These are phyloP conservation scores for Teleiodes luculella DNA, from an alignment of 2,888 invertebrate species.

Conservation along the genomic window DNA sequence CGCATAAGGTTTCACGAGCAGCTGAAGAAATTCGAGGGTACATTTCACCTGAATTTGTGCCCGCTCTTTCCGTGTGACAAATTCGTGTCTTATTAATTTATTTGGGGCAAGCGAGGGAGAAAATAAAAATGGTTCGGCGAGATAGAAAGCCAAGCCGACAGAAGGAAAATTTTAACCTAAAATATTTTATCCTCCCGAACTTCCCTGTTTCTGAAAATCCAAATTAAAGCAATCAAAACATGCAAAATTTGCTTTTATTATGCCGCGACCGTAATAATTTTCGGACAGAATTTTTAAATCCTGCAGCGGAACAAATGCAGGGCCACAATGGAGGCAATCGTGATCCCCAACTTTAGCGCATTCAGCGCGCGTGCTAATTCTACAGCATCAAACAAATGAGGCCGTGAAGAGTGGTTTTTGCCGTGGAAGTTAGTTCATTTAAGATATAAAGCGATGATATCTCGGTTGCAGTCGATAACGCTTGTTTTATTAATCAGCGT, in stretches of 20 bases:
- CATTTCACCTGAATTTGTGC: constrained; percentile 51
- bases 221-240: background rate
- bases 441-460: constrained; percentile 49
- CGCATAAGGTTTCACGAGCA: constrained; percentile 38
- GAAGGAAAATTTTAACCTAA: background rate
- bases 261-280: background rate
- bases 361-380: constrained; percentile 20
- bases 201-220: background rate
- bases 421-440: constrained; percentile 47
- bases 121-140: constrained; percentile 2
- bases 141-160: background rate
- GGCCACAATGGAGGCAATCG: background rate
- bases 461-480: constrained; percentile 57
- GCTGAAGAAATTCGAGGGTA: constrained; percentile 44
- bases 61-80: constrained; percentile 23
- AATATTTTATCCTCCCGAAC: too few species aligned
- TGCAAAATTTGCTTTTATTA: constrained; percentile 1
- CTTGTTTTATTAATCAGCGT: constrained; percentile 71
- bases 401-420: constrained; percentile 6
- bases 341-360: constrained; percentile 3
- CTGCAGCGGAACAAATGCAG: constrained; percentile 1
- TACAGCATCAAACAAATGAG: constrained; percentile 23
- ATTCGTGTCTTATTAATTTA: constrained; percentile 33
- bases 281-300: background rate
- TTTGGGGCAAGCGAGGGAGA: constrained; percentile 15